Percentiles rank a stretch among this genome's conserved stretches.
Conservation (phyloP, 2,113 vertebrate genomes). For the Psittacara wagleri region DNA sequence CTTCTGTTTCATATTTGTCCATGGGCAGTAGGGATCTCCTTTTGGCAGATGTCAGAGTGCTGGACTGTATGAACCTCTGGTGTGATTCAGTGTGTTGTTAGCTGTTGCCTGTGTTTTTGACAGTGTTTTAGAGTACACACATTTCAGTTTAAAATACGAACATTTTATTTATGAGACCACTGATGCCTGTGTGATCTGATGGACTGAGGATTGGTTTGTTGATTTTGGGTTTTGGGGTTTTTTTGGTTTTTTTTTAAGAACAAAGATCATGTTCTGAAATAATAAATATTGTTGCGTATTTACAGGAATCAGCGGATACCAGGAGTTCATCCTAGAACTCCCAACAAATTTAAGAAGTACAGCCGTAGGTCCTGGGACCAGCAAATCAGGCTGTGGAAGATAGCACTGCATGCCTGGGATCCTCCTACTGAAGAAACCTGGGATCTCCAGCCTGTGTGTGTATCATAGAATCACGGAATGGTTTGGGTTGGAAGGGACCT, state of each 20-base stretch:
- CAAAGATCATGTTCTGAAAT: neutral
- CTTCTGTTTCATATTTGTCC: neutral
- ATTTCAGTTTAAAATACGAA: neutral
- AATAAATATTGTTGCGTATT: neutral
- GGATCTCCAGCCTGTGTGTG: conserved; percentile 83
- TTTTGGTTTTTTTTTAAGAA: neutral
- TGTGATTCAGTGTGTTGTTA: neutral
- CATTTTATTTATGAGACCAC: neutral
- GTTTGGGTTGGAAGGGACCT: neutral
- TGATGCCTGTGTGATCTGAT: neutral
- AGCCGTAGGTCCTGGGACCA: conserved; percentile 97
- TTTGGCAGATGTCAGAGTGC: neutral
- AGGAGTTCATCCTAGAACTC: conserved; percentile 91
- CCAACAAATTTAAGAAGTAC: conserved; percentile 97
- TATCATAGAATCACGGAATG: neutral
- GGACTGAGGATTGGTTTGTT: neutral
- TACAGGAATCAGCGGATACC: conserved; percentile 85
- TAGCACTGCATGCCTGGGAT: conserved; percentile 94
- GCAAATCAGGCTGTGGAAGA: conserved; percentile 95
- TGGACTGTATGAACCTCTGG: neutral
- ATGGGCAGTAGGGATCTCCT: neutral
- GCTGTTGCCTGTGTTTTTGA: neutral
- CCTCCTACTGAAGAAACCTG: conserved; percentile 79
- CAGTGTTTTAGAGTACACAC: neutral
- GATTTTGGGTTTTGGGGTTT: too few species aligned